Evolutionary conservation across 2,888 invertebrate genomes (phyloP).

Genomic region (Desoria tigrina): DNA sequence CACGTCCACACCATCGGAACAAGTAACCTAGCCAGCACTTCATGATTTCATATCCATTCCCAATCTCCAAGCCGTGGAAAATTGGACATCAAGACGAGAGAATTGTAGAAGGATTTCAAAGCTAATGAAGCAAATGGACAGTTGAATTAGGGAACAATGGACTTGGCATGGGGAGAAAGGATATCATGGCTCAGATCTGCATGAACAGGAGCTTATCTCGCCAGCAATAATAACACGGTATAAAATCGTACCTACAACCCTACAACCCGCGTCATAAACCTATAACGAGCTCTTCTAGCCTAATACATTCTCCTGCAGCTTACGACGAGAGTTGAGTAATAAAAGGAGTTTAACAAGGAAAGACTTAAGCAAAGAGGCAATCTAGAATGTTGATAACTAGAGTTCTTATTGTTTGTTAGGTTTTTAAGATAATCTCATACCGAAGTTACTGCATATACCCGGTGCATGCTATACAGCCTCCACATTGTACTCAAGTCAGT

Average conservation of each 20-base stretch:
- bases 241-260: background rate
- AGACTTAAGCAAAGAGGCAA: no score
- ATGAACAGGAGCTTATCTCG: slow-evolving; percentile 53
- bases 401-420: no score
- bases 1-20: no score
- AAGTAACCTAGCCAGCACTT: background rate
- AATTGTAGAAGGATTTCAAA: slow-evolving; percentile 14
- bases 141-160: slow-evolving; percentile 53
- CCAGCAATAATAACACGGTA: slow-evolving; percentile 26
- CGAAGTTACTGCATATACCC: no score
- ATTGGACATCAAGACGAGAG: slow-evolving; percentile 9
- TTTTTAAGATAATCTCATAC: slow-evolving; percentile 5
- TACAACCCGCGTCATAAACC: slow-evolving; percentile 8
- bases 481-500: background rate
- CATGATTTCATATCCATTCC: slow-evolving; percentile 10
- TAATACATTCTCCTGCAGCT: no score
- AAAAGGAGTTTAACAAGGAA: no score
- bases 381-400: no score
- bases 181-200: slow-evolving; percentile 50
- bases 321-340: no score
- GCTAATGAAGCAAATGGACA: slow-evolving; percentile 53
- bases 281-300: slow-evolving; percentile 1
- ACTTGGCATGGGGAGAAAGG: slow-evolving; percentile 39
- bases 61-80: slow-evolving; percentile 9
- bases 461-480: background rate